Evolutionary conservation across 1,140 invertebrate genomes (phyloP), one percentile per base, ranked within the genome.

Genomic region (Drosophila obscura): DNA sequence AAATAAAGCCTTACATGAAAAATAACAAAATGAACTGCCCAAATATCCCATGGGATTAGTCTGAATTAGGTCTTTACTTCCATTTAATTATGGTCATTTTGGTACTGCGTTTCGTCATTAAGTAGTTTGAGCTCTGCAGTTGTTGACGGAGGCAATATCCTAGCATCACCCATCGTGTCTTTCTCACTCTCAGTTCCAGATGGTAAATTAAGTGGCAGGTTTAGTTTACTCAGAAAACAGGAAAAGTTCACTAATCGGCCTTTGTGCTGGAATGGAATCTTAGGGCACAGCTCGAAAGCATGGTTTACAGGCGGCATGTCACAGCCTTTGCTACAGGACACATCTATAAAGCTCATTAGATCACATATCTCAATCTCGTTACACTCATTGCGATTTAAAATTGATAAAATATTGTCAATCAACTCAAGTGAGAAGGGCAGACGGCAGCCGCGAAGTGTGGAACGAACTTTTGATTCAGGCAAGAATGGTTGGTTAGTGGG

Each of bases 381-480:
- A 28, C 95, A 92, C n/a, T 94, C 93, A 66, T 95, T 94, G 77
- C 93, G 95, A 19, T 90, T 87, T 7, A 94, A 59, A 5, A 95
- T 94, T 77, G 94, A 92, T 11, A 96, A 85, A 91, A 96, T 94
- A 48, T 94, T 94, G 69, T 95, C 93, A 59, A 96, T 92, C 0
- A 96, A 91, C 61, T 95, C 94, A 2, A 92, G 71, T 50, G 94
- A 94, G 2, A 96, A 91, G 0, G 96, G 95, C 35, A 96, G 77
- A 39, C 94, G 93, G 56, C 94, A 94, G 3, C 94, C 95, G 13
- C 94, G 93, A 3, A 96, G 79, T 19, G 95, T 92, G 43, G 94
- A 94, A 2, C 95, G 94, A 46, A 96, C 73, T 15, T 94, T 92
- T 11, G 93, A 77, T 11, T 92, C 92, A 0, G 92, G 50, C 24